These are phyloP conservation scores for Adelges cooleyi DNA, from an alignment of 1,140 invertebrate species.

Conservation along the genomic window DNA sequence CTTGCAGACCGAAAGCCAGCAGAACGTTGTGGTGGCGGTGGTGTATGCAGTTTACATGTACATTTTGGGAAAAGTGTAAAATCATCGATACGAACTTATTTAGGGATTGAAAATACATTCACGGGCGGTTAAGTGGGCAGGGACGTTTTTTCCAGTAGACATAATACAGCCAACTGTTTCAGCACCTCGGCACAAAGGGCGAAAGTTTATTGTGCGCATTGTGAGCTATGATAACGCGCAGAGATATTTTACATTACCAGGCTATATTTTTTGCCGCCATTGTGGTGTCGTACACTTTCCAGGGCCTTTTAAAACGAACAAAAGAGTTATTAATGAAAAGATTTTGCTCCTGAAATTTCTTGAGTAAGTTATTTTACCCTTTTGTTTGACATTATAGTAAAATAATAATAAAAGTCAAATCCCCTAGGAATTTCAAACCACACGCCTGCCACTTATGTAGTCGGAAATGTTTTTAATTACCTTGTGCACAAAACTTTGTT, in stretches of 20 bases:
- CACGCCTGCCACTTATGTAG: neutral
- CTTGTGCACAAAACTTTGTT: neutral
- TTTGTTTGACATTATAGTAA: neutral
- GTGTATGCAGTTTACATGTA: too few species aligned
- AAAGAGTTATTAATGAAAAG: neutral
- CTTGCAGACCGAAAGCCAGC: too few species aligned
- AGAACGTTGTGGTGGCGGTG: too few species aligned
- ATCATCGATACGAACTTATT: too few species aligned
- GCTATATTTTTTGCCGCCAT: neutral
- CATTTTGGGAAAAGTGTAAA: too few species aligned
- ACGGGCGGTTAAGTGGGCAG: too few species aligned
- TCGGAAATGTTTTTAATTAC: conserved; percentile 4
- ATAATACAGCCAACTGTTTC: too few species aligned
- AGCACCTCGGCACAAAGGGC: too few species aligned
- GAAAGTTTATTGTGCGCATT: neutral
- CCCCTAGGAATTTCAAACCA: neutral
- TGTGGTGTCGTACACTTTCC: neutral
- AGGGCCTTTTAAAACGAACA: neutral
- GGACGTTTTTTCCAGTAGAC: too few species aligned
- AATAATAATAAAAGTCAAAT: conserved; percentile 1
- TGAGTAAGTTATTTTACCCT: neutral
- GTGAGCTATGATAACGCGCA: neutral
- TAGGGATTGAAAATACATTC: too few species aligned
- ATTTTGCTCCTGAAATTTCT: neutral
- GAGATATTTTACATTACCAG: neutral